A percentile compares a stretch with the other conserved stretches of the same genome.
These are phyloP conservation scores for Myiozetetes cayanensis DNA, from an alignment of 2,113 vertebrate genomes.

Conservation along the genomic window DNA sequence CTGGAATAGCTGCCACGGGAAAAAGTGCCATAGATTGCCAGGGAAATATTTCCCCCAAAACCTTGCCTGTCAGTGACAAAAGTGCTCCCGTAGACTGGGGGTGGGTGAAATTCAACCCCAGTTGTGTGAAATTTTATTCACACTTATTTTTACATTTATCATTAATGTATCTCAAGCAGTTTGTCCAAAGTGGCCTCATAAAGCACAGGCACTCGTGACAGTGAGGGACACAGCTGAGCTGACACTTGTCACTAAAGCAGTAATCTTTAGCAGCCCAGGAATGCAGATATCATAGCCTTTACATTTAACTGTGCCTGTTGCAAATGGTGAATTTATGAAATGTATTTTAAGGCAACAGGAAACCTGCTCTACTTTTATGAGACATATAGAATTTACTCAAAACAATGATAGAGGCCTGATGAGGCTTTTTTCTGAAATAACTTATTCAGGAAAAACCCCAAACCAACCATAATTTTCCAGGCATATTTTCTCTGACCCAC, in stretches of 20 bases:
- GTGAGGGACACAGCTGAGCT: background rate
- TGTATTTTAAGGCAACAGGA: background rate
- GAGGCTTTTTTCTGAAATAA: constrained; percentile 7
- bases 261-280: background rate
- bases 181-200: background rate
- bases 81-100: background rate
- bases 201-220: background rate
- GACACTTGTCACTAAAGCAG: background rate
- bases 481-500: background rate
- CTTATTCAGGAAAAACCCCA: background rate
- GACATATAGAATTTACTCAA: background rate
- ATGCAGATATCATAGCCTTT: background rate
- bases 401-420: background rate
- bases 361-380: background rate
- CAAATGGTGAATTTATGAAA: constrained; percentile 4
- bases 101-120: background rate
- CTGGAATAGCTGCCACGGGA: background rate
- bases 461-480: background rate
- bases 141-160: background rate
- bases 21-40: background rate
- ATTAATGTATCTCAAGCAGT: background rate
- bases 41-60: background rate
- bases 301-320: background rate
- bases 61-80: background rate
- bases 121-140: background rate